phyloP scores from a whole-genome alignment of 1,140 invertebrate genomes.

The Drosophila pruinosa region DNA sequence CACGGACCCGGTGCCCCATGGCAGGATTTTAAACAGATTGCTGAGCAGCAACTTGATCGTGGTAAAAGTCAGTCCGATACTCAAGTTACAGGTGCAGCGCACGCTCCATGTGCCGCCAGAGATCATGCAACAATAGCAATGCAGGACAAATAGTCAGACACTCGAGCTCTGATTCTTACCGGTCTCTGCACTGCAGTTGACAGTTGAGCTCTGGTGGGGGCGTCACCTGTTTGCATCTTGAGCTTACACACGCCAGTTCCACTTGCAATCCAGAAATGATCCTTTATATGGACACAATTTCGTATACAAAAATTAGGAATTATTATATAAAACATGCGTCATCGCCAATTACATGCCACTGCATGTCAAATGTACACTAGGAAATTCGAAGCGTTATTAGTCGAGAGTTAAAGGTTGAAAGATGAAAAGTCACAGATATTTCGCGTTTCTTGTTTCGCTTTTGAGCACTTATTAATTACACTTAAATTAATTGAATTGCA shows the following conservation, averaged over 20 bases:
- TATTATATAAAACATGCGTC: constrained; percentile 36
- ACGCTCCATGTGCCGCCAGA: constrained; percentile 15
- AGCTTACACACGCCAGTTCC: constrained; percentile 67
- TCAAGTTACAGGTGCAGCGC: constrained; percentile 40
- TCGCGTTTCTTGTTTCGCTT: constrained; percentile 15
- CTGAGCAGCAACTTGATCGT: constrained; percentile 35
- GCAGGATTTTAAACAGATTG: not conserved
- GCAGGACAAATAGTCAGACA: not conserved
- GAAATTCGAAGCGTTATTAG: not conserved
- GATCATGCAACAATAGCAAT: constrained; percentile 16
- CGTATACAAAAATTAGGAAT: constrained; percentile 18
- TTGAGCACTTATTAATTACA: constrained; percentile 20
- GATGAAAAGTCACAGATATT: constrained; percentile 66
- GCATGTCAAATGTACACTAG: not conserved
- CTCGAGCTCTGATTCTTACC: constrained; percentile 23
- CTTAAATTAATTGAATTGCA: not conserved
- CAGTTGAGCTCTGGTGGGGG: constrained; percentile 37
- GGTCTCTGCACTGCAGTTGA: constrained; percentile 26
- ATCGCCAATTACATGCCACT: constrained; percentile 52
- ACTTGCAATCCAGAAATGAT: not conserved
- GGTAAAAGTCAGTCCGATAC: not conserved
- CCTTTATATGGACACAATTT: constrained; percentile 2
- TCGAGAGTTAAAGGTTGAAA: not conserved
- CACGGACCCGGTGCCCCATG: not conserved
- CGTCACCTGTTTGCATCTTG: not conserved